A percentile compares a stretch with the other conserved stretches of the same genome.
Evolutionary conservation across 2,888 invertebrate genomes (phyloP).

Genomic region (Drosophila anomalipes): DNA sequence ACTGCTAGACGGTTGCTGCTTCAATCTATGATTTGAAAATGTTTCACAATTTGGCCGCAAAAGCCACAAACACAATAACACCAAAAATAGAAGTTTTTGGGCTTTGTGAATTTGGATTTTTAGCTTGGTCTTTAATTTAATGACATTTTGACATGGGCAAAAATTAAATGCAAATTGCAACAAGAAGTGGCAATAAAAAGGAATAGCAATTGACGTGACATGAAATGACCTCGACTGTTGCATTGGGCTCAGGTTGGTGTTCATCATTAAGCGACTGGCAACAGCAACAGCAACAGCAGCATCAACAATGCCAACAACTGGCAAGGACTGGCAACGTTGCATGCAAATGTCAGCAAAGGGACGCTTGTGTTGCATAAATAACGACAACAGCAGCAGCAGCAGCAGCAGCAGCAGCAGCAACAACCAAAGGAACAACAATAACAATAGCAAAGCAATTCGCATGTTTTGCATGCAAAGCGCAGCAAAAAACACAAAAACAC

Average conservation of each 20-base stretch:
- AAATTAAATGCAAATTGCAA: constrained; percentile 76
- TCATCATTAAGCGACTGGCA: constrained; percentile 71
- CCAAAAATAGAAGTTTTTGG: constrained; percentile 2
- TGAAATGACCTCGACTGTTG: constrained; percentile 63
- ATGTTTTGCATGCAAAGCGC: constrained; percentile 75
- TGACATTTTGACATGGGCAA: constrained; percentile 72
- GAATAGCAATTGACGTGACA: constrained; percentile 56
- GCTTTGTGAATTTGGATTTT: constrained; percentile 41
- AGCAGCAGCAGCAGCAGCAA: constrained; percentile 23
- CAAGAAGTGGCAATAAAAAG: constrained; percentile 43
- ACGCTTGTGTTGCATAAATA: constrained; percentile 69
- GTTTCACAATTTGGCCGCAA: constrained; percentile 24
- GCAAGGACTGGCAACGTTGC: constrained; percentile 43
- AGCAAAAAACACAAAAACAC: constrained; percentile 40
- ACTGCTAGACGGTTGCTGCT: constrained; percentile 3
- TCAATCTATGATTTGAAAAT: constrained; percentile 36
- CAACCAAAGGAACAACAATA: constrained; percentile 28
- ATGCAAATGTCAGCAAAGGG: constrained; percentile 61
- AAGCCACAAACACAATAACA: constrained; percentile 2
- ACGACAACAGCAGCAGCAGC: constrained; percentile 48
- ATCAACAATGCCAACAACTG: constrained; percentile 29
- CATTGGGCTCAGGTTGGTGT: constrained; percentile 46
- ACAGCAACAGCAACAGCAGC: constrained; percentile 20
- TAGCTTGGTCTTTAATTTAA: constrained; percentile 68
- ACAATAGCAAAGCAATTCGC: constrained; percentile 43